These are phyloP conservation scores for Lamprologus speciosus DNA, from an alignment of 2,113 vertebrate genomes.

Conservation along the genomic window DNA sequence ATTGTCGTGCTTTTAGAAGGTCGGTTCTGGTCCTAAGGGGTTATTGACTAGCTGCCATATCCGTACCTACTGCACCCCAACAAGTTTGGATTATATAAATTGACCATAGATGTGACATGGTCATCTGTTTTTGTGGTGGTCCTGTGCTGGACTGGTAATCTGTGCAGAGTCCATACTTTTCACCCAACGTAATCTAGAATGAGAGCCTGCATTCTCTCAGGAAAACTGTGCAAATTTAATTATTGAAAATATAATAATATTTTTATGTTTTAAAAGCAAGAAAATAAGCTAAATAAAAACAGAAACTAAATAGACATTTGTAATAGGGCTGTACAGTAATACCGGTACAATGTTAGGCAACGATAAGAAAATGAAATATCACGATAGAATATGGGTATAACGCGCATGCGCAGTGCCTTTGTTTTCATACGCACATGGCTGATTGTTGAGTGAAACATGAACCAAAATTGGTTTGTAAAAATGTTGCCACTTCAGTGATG, in stretches of 20 bases:
- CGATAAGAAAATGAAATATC: neutral
- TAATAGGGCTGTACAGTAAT: fast-evolving
- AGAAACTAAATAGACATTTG: neutral
- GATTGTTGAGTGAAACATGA: neutral
- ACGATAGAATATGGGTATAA: neutral
- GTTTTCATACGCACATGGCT: fast-evolving
- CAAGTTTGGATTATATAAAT: neutral
- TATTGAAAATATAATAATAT: neutral
- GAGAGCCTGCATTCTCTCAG: neutral
- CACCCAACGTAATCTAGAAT: neutral
- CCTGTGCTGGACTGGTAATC: neutral
- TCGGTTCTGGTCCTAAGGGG: fast-evolving
- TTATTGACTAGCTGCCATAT: neutral
- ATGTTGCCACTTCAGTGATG: fast-evolving
- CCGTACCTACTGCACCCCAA: neutral
- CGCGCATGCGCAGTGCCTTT: fast-evolving
- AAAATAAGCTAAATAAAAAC: neutral
- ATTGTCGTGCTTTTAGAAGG: neutral
- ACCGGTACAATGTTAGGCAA: neutral
- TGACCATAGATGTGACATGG: neutral
- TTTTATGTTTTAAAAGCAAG: neutral
- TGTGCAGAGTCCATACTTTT: neutral
- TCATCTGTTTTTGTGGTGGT: fast-evolving
- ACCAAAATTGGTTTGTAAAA: neutral
- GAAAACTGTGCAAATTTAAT: neutral